Conservation (phyloP, 2,113 vertebrate genomes). For the Petaurus breviceps region DNA sequence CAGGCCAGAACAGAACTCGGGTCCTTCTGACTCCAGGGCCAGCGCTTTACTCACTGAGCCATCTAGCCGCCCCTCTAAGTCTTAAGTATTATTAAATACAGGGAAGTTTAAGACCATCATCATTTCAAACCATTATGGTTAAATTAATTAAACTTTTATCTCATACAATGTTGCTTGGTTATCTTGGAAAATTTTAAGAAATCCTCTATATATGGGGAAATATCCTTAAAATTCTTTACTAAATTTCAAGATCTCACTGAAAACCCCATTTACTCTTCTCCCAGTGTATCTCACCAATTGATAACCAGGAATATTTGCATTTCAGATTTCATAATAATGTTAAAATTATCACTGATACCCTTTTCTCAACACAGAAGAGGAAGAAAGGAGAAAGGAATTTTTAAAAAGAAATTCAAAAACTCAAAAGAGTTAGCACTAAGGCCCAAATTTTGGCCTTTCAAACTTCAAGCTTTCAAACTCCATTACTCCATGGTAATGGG, state of each 20-base stretch:
- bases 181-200: constrained; percentile 39
- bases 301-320: neutral
- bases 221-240: neutral
- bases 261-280: constrained; percentile 22
- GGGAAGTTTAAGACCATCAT: neutral
- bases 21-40: too few species aligned
- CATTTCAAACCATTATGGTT: neutral
- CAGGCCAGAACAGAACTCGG: too few species aligned
- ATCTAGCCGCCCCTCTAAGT: too few species aligned
- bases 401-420: constrained; percentile 43
- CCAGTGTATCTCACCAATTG: constrained; percentile 31
- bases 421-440: constrained; percentile 26
- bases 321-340: constrained; percentile 28
- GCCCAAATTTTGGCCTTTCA: neutral
- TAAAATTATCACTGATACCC: constrained; percentile 41
- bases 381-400: constrained; percentile 2
- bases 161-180: too few species aligned
- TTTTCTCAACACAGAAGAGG: constrained; percentile 30
- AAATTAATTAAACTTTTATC: neutral
- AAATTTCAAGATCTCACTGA: constrained; percentile 57
- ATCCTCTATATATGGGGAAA: neutral
- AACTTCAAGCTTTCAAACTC: constrained; percentile 17
- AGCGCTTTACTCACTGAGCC: too few species aligned
- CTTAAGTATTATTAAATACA: neutral
- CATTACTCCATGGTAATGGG: constrained; percentile 9